Evolutionary conservation across 2,797 vertebrate species (phyloP), one percentile per base, ranked within the genome.

Genomic region (Allobates femoralis): DNA sequence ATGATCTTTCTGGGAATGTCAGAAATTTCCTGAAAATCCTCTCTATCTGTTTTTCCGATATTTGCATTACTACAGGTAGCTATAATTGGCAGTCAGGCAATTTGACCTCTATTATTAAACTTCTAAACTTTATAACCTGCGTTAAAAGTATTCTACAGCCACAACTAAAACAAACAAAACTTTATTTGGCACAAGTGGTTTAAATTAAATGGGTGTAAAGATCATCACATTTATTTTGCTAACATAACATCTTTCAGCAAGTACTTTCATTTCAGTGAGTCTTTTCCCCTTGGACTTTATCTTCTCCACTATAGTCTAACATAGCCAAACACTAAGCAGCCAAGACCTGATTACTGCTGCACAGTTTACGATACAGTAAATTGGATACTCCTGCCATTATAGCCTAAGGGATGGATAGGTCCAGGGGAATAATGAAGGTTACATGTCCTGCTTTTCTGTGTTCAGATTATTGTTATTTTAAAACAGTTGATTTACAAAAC

Each of bases 141-240:
- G 58, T 80, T 37, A 79, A 79, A 79, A 28, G 37, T 28, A 79
- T 58, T 58, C 62, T 55, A 79, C 16, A 56, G 30, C 66, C 62
- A 85, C 75, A 71, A 85, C 32, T 51, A 7, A 66, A 60, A 80
- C 83, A 84, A 76, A 84, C 85, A 81, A 81, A 32, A 58, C 30
- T 82, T 76, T 86, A 64, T 62, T 81, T 86, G 71, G 58, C 28
- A 75, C 71, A 86, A 86, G 66, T 74, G 41, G 69, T 56, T 86
- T 86, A 55, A 60, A 86, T 81, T 86, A 76, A 86, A 82, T 81
- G 26, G 50, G 64, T 85, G 51, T 78, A 85, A 69, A 73, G 71
- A 84, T 30, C 83, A 77, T 34, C 62, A 62, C 30, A 77, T 84
- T 77, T 53, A 53, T 77, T 51, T 62, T 50, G 60, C 60, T 76